Base-by-base conservation (phyloP, 2,888 invertebrate genomes). In the Phalangium opilio region DNA sequence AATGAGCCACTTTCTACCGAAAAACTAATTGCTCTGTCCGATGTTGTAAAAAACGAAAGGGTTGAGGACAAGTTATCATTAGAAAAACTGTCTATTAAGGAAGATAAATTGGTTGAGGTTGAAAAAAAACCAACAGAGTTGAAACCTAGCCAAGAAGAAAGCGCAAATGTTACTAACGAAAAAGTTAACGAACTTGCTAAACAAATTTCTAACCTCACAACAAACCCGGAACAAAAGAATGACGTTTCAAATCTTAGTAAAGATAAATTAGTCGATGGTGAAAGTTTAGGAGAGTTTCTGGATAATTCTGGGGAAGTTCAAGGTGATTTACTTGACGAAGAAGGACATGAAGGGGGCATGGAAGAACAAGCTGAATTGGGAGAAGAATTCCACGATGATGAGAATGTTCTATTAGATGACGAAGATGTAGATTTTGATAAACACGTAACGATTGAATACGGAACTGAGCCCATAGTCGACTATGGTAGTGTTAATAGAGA, bases 401-500 rank as follows among this genome's bases (percentile, higher is more conserved):
- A 58, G 45, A 60, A 58, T 20, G 56, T 59, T 3, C 59, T 57
- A 32, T 58, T 55, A 19, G 61, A 59, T 12, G 61, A 59, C 41
- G 61, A 59, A 12, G 61, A 59, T 42, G 58, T 57, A 19, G 61
- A 57, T 11, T 59, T 54, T 17, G 59, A 56, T 5, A 60, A 58
- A 11, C 11, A 17, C 8, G n/a, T 14, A 20, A 32, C 27, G 15
- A 32, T 15, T n/a, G 42, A 19, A 19, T 18, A 42, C 21, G 15
- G 19, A 42, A 15, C 20, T 3, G 41, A 41, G n/a, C 2, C 17
- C 17, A 11, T 42, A 12, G 21, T 32, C 7, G 39, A 41, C 8
- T 40, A 11, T 17, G 36, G 21, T 14, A 36, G 41, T 36, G 34
- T 14, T 15, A 20, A 15, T 17, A 10, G 14, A 10, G 42, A 36